Evolutionary conservation across 2,113 vertebrate species (phyloP).

Genomic region (Etia nguti): DNA sequence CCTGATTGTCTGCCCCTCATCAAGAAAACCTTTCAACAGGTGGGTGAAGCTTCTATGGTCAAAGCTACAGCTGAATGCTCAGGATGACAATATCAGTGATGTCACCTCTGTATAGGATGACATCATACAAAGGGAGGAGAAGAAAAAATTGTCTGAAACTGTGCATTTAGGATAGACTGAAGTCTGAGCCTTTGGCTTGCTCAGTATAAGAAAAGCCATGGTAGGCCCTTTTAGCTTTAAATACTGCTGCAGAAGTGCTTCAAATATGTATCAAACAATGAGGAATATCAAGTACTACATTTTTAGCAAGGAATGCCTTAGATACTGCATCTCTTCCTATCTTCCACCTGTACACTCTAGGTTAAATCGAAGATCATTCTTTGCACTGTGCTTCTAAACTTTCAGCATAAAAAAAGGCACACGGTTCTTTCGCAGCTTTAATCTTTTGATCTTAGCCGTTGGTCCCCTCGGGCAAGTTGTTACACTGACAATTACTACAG

Average conservation of each 20-base stretch:
- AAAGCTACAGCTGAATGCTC: background rate
- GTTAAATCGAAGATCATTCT: background rate
- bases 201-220: background rate
- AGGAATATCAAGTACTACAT: background rate
- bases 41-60: background rate
- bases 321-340: accelerated
- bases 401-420: background rate
- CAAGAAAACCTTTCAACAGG: background rate
- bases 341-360: background rate
- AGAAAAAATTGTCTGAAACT: background rate
- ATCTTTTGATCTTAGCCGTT: background rate
- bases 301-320: background rate
- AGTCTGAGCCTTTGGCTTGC: background rate
- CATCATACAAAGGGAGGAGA: background rate
- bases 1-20: background rate
- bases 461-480: background rate
- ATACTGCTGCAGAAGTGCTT: background rate
- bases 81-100: background rate
- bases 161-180: background rate
- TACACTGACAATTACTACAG: background rate
- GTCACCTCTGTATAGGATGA: background rate
- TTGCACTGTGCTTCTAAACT: background rate
- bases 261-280: background rate
- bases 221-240: background rate
- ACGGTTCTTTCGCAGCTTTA: background rate